Base-by-base conservation (phyloP, 1,140 invertebrate species). In the Pogonus chalceus region DNA sequence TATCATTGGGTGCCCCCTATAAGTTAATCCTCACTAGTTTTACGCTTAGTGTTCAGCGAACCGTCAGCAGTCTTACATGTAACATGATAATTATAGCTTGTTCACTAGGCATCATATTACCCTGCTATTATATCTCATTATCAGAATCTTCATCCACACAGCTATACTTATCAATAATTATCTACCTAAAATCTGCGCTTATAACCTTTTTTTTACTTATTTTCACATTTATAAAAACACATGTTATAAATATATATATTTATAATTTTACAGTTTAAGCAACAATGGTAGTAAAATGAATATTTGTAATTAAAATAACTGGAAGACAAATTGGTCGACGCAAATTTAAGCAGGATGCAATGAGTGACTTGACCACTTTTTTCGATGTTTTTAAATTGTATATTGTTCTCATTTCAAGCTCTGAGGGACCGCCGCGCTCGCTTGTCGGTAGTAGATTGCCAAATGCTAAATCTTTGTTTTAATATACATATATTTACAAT, bases 81-180 rank as follows among this genome's bases (percentile, higher is more conserved):
- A 43, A 43, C 37, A 43, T 43, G 37, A 43, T 43, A 18, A 43
- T 43, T 43, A 43, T 18, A 43, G 37, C 18, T 9, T 18, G 37
- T 43, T 43, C 9, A 4, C 7, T 16, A 43, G 7, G 18, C 18
- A 43, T 43, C 37, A 43, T 16, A 43, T 43, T 43, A 43, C 37
- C 9, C 37, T 43, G 18, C 7, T 43, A 43, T 43, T 43, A 43
- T 12, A 9, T 10, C 9, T 43, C 37, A 43, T 43, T 43, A 43
- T 43, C 18, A 18, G 18, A 16, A 43, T 43, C 18, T 12, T 4
- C 37, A 10, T 43, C 7, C 18, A 43, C 26, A 31, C 26, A 31
- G 4, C 4, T 14, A 31, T 14, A 31, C 26, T 7, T 31, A 31
- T 7, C 4, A 31, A 31, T 31, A 31, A 31, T 31, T 7, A 31